Evolutionary conservation across 2,888 invertebrate species (phyloP).

Genomic region (Drosophila formosana): DNA sequence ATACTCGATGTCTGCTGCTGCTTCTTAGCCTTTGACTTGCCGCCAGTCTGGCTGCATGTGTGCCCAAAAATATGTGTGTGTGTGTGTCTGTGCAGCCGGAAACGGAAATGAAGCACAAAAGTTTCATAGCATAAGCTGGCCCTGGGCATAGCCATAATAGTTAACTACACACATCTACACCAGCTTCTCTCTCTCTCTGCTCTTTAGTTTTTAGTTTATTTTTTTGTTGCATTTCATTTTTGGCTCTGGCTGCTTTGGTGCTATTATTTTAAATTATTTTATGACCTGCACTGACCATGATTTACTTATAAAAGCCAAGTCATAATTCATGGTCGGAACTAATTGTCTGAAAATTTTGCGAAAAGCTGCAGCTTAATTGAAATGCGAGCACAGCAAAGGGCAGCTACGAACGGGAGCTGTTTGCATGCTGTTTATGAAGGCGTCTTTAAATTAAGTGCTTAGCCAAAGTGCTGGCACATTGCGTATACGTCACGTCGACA

Average conservation of each 20-base stretch:
- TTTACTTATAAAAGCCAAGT: conserved; percentile 61
- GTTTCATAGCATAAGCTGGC: conserved; percentile 64
- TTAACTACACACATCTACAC: conserved; percentile 62
- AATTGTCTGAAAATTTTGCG: conserved; percentile 45
- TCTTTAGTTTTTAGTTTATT: conserved; percentile 9
- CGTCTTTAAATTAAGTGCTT: conserved; percentile 64
- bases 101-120: conserved; percentile 80
- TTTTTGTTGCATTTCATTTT: conserved; percentile 11
- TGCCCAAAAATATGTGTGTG: conserved; percentile 16
- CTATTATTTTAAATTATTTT: conserved; percentile 72
- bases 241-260: conserved; percentile 8
- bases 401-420: background rate
- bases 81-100: conserved; percentile 61
- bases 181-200: background rate
- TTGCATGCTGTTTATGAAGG: conserved; percentile 52
- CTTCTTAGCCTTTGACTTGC: conserved; percentile 50
- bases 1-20: conserved; percentile 3
- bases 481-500: conserved; percentile 73
- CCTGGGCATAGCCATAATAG: conserved; percentile 58
- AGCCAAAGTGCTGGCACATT: conserved; percentile 49
- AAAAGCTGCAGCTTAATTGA: conserved; percentile 47
- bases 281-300: conserved; percentile 72
- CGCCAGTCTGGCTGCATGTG: conserved; percentile 29
- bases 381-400: conserved; percentile 29
- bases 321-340: conserved; percentile 62